These are phyloP conservation scores for Phalacrocorax brasilianus DNA, from an alignment of 2,113 vertebrate species.

Conservation along the genomic window DNA sequence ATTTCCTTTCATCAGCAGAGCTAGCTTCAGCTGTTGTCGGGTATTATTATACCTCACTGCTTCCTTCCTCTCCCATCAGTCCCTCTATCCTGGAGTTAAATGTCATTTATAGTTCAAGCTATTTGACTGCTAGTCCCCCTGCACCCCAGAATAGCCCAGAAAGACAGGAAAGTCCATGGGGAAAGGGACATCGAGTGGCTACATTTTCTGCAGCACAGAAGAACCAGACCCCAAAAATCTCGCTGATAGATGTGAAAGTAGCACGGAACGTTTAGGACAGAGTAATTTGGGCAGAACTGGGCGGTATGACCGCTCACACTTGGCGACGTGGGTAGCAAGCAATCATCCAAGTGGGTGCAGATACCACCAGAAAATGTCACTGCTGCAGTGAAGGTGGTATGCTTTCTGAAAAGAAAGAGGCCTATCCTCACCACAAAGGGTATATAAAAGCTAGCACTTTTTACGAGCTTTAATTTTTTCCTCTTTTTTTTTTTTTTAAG, in stretches of 20 bases:
- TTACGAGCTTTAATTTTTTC: neutral
- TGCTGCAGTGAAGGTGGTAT: neutral
- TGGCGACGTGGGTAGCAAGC: neutral
- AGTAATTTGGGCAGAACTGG: neutral
- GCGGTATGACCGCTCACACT: neutral
- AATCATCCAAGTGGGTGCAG: neutral
- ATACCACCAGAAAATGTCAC: slow-evolving; percentile 6
- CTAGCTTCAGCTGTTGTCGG: slow-evolving; percentile 31
- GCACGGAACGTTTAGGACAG: neutral
- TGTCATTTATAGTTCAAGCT: neutral
- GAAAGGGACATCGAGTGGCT: neutral
- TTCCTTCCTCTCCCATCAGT: slow-evolving; percentile 33
- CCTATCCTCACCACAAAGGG: neutral
- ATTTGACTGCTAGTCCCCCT: neutral
- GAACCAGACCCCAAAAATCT: neutral
- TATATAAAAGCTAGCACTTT: neutral
- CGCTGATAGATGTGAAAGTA: neutral
- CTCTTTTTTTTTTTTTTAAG: neutral
- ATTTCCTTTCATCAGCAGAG: neutral
- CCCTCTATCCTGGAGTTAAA: neutral
- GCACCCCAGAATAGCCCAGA: neutral
- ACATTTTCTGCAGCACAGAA: neutral
- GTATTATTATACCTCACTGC: slow-evolving; percentile 13
- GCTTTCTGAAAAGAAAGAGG: neutral
- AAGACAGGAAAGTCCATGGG: neutral